Base-by-base conservation (phyloP, 2,797 vertebrate genomes). In the Chromis chromis region DNA sequence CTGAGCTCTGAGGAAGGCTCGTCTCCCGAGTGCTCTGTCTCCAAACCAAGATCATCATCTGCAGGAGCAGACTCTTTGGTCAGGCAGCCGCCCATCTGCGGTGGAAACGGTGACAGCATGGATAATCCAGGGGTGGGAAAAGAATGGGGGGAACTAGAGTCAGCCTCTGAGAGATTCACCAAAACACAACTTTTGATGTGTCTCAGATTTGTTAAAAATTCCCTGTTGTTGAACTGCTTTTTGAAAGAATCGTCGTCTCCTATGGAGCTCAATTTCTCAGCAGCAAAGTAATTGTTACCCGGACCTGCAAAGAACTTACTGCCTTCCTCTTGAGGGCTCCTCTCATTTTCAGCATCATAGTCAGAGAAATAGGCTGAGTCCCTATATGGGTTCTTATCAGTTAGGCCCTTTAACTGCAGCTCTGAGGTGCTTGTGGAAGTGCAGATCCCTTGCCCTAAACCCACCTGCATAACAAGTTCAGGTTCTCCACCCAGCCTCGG, bases 361-460 rank as follows among this genome's bases (percentile, higher is more conserved):
- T 99, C 98, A 0, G 98, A 99, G 91, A 99, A 99, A 88, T 98
- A 99, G 36, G 97, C 98, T 0, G 98, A 99, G 90, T 99, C 98
- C 6, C 97, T 94, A 78, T 96, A 97, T 1, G 96, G 95, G 79
- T 94, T 97, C 84, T 96, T 96, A 71, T 95, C 94, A 0, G 85
- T 79, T 42, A 95, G 88, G 72, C 88, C 72, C 1, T 95, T 94
- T 21, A 93, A 82, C 55, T 95, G 94, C 0, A 89, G 79, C 68
- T 95, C 94, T 2, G 94, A 56, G 2, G 76, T 90, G 17, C 80
- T 74, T 53, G 88, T 82, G 14, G 91, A 74, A 1, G 94, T 79
- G 59, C 93, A 86, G 2, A 93, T 75, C 5, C 82, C 90, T 78
- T 92, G 89, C 0, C 76, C 85, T 31, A 92, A 82, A 56, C 93